A percentile compares a stretch with the other conserved stretches of the same genome.
Conservation (phyloP, 2,888 invertebrate genomes). For the Torymus texanus region DNA sequence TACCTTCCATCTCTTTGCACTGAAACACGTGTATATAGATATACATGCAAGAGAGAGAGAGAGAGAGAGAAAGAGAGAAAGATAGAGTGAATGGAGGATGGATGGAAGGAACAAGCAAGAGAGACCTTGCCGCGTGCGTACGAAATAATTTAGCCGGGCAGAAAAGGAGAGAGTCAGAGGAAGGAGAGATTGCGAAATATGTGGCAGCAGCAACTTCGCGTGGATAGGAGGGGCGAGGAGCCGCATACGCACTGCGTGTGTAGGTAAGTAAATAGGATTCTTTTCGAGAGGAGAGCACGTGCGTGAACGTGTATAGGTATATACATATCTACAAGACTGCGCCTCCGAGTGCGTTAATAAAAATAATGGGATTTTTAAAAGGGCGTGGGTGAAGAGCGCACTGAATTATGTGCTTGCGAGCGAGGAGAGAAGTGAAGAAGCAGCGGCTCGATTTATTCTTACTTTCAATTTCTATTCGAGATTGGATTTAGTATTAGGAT, state of each 20-base stretch:
- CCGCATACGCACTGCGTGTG: too few species aligned
- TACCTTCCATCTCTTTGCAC: not conserved
- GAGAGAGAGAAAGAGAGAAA: conserved; percentile 32
- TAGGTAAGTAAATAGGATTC: too few species aligned
- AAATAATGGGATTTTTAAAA: conserved; percentile 15
- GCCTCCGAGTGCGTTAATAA: not conserved
- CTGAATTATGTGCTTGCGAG: not conserved
- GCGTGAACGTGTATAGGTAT: too few species aligned
- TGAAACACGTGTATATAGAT: too few species aligned
- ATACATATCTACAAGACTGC: too few species aligned
- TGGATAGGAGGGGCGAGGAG: not conserved
- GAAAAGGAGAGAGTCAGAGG: not conserved
- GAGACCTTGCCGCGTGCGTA: conserved; percentile 4
- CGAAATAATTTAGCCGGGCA: not conserved
- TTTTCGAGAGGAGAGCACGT: too few species aligned
- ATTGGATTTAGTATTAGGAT: too few species aligned
- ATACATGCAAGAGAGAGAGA: not conserved
- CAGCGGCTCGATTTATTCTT: too few species aligned
- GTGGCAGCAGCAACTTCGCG: not conserved
- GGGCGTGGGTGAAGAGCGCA: not conserved
- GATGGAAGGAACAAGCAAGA: conserved; percentile 5
- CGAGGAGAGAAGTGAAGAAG: not conserved
- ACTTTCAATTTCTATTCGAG: too few species aligned
- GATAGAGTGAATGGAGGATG: not conserved
- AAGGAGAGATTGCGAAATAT: not conserved